Evolutionary conservation across 2,888 invertebrate genomes (phyloP), one percentile per base, ranked within the genome.

Genomic region (Apamea crenata): DNA sequence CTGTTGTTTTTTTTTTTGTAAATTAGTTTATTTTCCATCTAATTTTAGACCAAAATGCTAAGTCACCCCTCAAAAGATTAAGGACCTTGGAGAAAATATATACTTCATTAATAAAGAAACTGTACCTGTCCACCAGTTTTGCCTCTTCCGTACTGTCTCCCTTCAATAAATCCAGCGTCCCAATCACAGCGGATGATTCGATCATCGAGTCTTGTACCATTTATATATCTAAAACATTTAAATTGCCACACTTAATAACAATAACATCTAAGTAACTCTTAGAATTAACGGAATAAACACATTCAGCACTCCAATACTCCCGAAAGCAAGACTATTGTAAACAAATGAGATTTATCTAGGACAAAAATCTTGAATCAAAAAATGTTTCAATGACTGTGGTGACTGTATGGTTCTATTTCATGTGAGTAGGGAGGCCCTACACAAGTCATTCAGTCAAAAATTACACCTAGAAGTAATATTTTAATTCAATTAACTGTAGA

Each of bases 91-190:
- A 68, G 53, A 44, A 32, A 25, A 29, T 32, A 5, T 2, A 63
- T 66, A 47, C 18, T 56, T 74, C 3, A 40, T 18, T 4, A 36
- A 67, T 12, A 8, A 67, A 32, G 12, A 4, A 29, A 66, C 69
- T 86, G 90, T 94, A 99, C 99, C 98, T 99, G 99, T 92, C 99
- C 99, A 77, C 99, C 99, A 91, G 99, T 99, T 96, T 99, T 99
- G 76, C 99, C 99, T 89, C 99, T 97, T 50, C 99, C 99, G 96
- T 99, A 99, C 94, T 99, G 99, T 89, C 99, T 97, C 4, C 99
- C 99, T 97, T 99, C 99, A 84, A 99, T 98, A 95, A 99, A 99
- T 3, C 99, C 99, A 56, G 99, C 99, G 96, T 99, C 99, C 99
- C 99, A 99, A 95, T 99, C 99, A 78, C 99, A 99, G 91, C 99